These are phyloP conservation scores for Lymantria dispar DNA, from an alignment of 2,888 invertebrate genomes.

Conservation along the genomic window DNA sequence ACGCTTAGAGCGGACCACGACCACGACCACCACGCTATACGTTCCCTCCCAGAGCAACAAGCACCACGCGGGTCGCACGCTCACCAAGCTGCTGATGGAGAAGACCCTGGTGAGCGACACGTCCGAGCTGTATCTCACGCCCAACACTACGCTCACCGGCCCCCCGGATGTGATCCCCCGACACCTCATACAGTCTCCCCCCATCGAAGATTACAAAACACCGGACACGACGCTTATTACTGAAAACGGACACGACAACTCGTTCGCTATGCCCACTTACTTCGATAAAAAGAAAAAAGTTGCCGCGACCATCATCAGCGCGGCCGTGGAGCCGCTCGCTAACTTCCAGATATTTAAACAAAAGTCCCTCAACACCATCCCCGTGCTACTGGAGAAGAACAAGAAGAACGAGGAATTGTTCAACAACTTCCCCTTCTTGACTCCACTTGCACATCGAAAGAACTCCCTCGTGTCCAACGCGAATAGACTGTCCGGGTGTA, in stretches of 20 bases:
- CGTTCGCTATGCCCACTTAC: conserved; percentile 74
- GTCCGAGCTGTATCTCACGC: conserved; percentile 62
- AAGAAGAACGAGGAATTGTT: conserved; percentile 71
- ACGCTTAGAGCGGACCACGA: conserved; percentile 53
- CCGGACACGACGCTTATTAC: conserved; percentile 52
- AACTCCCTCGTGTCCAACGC: conserved; percentile 62
- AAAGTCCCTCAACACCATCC: conserved; percentile 74
- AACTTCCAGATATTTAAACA: conserved; percentile 77
- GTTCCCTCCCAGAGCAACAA: conserved; percentile 44
- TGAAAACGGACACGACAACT: conserved; percentile 43
- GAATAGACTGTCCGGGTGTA: conserved; percentile 61
- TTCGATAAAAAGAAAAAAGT: conserved; percentile 67
- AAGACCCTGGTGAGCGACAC: conserved; percentile 45
- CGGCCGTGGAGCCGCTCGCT: conserved; percentile 62
- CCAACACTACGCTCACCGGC: conserved; percentile 55
- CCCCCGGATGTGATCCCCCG: conserved; percentile 67
- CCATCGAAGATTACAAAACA: conserved; percentile 55
- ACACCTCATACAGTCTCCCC: conserved; percentile 45
- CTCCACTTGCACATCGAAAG: conserved; percentile 81
- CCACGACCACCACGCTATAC: conserved; percentile 47
- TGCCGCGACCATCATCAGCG: conserved; percentile 52
- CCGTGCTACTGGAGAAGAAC: conserved; percentile 59
- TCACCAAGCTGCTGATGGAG: conserved; percentile 57
- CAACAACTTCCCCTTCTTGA: conserved; percentile 81
- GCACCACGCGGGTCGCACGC: conserved; percentile 49